Evolutionary conservation across 2,888 invertebrate genomes (phyloP).

Genomic region (Caenorhabditis macrosperma): DNA sequence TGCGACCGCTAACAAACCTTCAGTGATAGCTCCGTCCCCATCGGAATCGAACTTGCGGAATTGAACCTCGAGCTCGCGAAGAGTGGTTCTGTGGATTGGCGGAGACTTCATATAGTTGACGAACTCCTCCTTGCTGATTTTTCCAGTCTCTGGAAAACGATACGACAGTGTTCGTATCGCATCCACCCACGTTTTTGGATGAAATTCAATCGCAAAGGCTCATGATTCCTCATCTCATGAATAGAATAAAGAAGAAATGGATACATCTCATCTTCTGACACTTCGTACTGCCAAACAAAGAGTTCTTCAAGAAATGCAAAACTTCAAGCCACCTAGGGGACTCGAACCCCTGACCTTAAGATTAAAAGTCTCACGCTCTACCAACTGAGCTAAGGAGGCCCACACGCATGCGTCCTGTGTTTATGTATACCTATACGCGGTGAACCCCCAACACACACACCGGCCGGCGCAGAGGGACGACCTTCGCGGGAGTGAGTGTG

Average conservation of each 20-base stretch:
- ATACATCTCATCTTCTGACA: conserved; percentile 28
- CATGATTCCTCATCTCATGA: conserved; percentile 4
- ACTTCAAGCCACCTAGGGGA: conserved; percentile 68
- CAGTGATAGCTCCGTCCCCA: conserved; percentile 77
- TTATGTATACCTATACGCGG: conserved; percentile 1
- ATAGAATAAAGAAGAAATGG: conserved; percentile 18
- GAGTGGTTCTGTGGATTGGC: conserved; percentile 74
- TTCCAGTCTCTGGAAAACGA: conserved; percentile 74
- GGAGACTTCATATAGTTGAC: conserved; percentile 77
- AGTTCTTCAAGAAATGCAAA: conserved; percentile 27
- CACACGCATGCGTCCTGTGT: neutral
- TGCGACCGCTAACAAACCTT: conserved; percentile 64
- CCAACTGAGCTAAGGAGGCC: conserved; percentile 75
- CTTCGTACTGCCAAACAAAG: too few relatives aligned
- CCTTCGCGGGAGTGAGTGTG: neutral
- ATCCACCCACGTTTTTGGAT: conserved; percentile 23
- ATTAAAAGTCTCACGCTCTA: conserved; percentile 76
- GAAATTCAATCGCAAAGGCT: conserved; percentile 37
- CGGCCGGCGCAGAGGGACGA: neutral
- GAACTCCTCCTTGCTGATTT: conserved; percentile 78
- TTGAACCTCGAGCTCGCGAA: conserved; percentile 74
- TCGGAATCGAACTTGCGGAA: conserved; percentile 75
- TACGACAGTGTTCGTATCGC: conserved; percentile 14
- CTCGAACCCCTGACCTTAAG: conserved; percentile 72
- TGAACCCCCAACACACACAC: neutral